phyloP scores from a whole-genome alignment of 1,140 invertebrate species.

The Drosophila repletoides region DNA sequence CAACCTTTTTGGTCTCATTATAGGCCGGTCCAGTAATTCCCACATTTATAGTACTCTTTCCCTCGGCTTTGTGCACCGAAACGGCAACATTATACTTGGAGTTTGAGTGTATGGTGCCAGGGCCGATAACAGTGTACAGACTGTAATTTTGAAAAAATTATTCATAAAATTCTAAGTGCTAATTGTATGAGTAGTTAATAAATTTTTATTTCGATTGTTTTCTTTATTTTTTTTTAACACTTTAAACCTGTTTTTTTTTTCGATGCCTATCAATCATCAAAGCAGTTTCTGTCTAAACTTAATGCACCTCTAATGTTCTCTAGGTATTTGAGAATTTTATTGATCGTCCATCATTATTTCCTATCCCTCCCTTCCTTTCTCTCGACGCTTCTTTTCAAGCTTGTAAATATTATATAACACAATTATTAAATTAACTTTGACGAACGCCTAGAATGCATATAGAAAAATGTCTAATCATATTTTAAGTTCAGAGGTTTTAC shows the following conservation, averaged over 20 bases:
- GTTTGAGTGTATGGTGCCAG: constrained; percentile 91
- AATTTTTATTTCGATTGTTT: too few species aligned
- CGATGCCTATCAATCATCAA: not conserved
- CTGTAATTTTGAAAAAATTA: constrained; percentile 81
- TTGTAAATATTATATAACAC: not conserved
- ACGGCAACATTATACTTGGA: constrained; percentile 92
- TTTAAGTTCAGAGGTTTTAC: not conserved
- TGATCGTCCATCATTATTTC: constrained; percentile 9
- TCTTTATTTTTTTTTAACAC: not conserved
- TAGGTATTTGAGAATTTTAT: not conserved
- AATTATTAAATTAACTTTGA: constrained; percentile 5
- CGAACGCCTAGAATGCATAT: too few species aligned
- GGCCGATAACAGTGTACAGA: constrained; percentile 90
- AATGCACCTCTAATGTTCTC: constrained; percentile 1
- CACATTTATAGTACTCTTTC: constrained; percentile 87
- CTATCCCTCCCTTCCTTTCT: not conserved
- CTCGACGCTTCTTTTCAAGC: not conserved
- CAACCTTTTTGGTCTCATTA: constrained; percentile 86
- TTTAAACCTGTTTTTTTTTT: not conserved
- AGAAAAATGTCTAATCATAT: not conserved
- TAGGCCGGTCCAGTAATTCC: constrained; percentile 88
- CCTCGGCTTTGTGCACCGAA: constrained; percentile 85
- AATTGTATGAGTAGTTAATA: constrained; percentile 11
- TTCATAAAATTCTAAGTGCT: not conserved
- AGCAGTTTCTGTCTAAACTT: not conserved